Evolutionary conservation across 2,113 vertebrate genomes (phyloP).

Genomic region (Lycocorax pyrrhopterus): DNA sequence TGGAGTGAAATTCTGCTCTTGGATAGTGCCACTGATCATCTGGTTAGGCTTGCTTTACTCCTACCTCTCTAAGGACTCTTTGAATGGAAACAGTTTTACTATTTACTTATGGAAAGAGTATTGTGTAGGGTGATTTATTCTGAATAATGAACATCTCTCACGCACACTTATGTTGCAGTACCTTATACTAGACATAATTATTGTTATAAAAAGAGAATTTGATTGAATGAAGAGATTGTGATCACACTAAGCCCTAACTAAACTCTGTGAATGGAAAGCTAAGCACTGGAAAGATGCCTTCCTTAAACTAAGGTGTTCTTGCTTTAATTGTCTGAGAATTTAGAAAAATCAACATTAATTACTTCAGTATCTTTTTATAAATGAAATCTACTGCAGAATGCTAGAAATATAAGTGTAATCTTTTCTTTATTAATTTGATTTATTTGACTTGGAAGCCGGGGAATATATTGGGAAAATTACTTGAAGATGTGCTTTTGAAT

Average conservation of each 20-base stretch:
- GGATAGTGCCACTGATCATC: neutral
- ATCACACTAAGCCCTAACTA: neutral
- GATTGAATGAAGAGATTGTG: neutral
- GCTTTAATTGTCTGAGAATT: neutral
- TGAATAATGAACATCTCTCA: neutral
- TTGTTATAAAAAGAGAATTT: neutral
- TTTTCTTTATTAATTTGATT: neutral
- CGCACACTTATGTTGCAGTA: neutral
- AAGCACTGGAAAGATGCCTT: neutral
- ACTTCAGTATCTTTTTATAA: neutral
- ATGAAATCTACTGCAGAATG: neutral
- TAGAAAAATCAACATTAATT: neutral
- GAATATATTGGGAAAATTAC: neutral
- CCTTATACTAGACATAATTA: neutral
- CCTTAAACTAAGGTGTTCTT: neutral
- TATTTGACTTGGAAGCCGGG: neutral
- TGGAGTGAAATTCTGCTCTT: neutral
- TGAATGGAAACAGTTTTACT: neutral
- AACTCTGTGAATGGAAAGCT: neutral
- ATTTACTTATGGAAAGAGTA: neutral
- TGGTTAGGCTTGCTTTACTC: neutral
- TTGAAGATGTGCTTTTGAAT: neutral
- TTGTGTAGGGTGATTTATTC: neutral
- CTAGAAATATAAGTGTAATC: neutral
- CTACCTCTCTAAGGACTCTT: neutral